phyloP scores from a whole-genome alignment of 2,113 vertebrate species.

The Daboia siamensis region DNA sequence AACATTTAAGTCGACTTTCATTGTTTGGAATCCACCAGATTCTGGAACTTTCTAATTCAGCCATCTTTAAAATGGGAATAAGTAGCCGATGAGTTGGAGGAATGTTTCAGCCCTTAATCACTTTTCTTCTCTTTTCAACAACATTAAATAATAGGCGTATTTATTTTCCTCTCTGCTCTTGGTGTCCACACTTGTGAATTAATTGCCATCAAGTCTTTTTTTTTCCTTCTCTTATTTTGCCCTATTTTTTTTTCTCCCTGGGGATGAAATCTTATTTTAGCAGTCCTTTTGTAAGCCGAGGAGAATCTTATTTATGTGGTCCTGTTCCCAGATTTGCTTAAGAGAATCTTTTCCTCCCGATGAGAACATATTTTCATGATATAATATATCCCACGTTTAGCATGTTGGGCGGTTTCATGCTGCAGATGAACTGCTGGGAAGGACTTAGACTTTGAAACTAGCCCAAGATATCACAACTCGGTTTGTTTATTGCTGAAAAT shows the following conservation, averaged over 20 bases:
- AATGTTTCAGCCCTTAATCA: background rate
- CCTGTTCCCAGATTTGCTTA: background rate
- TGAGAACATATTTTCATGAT: background rate
- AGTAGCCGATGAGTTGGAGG: background rate
- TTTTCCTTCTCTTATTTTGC: background rate
- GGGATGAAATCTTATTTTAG: background rate
- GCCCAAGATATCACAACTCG: background rate
- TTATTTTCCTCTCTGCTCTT: background rate
- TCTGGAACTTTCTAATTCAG: background rate
- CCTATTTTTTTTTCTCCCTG: background rate
- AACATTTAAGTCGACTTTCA: background rate
- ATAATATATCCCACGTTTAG: background rate
- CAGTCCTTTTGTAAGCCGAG: background rate
- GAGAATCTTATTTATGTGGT: background rate
- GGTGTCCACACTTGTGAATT: background rate
- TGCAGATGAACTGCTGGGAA: background rate
- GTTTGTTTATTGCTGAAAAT: background rate
- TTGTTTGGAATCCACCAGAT: background rate
- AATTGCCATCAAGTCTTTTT: background rate
- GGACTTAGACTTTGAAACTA: background rate
- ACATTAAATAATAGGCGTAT: background rate
- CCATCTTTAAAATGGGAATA: background rate
- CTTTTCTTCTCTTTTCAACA: background rate
- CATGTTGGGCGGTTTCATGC: background rate
- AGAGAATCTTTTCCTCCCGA: background rate